phyloP scores from a whole-genome alignment of 1,140 invertebrate species.

The Tetramorium simillimum region DNA sequence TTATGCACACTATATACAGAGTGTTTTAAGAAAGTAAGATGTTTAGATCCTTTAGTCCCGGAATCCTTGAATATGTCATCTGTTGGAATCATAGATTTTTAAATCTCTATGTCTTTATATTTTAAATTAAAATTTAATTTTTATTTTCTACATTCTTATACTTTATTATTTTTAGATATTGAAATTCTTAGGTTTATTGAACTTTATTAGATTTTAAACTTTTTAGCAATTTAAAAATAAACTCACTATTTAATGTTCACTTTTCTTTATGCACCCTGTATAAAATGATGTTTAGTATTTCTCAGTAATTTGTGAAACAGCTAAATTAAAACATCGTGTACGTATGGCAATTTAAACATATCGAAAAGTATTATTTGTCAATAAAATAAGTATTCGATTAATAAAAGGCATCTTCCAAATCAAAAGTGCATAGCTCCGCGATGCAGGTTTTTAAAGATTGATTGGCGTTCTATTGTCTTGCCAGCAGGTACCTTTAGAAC shows the following conservation, averaged over 20 bases:
- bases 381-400: slow-evolving; percentile 19
- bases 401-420: slow-evolving; percentile 35
- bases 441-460: slow-evolving; percentile 73
- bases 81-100: background rate
- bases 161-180: background rate
- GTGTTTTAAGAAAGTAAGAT: slow-evolving; percentile 30
- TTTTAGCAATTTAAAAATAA: background rate
- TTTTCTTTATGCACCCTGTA: slow-evolving; percentile 29
- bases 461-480: slow-evolving; percentile 83
- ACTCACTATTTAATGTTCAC: background rate
- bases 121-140: background rate
- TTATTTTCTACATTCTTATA: background rate
- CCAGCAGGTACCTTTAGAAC: slow-evolving; percentile 83
- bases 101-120: slow-evolving; percentile 1
- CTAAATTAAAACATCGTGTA: slow-evolving; percentile 18
- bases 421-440: slow-evolving; percentile 64
- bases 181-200: background rate
- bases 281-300: slow-evolving; percentile 1
- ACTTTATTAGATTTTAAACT: background rate
- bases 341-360: background rate
- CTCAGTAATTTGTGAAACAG: slow-evolving; percentile 3
- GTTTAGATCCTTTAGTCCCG: background rate
- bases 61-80: background rate
- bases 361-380: background rate
- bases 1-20: slow-evolving; percentile 3